Base-by-base conservation (phyloP, 1,140 invertebrate species). In the Sweltsa coloradensis region DNA sequence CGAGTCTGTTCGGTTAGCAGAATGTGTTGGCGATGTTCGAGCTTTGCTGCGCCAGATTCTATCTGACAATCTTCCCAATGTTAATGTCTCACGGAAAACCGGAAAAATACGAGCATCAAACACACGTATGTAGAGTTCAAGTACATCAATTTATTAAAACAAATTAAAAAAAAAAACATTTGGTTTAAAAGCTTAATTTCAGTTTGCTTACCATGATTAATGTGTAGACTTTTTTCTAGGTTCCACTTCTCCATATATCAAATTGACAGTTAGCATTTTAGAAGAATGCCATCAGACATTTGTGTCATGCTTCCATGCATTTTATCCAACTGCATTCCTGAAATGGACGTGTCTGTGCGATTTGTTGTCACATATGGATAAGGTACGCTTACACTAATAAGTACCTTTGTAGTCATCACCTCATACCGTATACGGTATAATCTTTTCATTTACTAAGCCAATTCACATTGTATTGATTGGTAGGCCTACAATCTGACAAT, bases 261-360 rank as follows among this genome's bases (percentile, higher is more conserved):
- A 75, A 50, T 68, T 83, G 68, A 78, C 74, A 0, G 69, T 70
- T 23, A 74, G 76, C 27, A 84, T 97, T 46, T 65, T 97, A 11
- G 83, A 89, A 23, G 91, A 96, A 58, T 91, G 88, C 56, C 88
- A 95, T 55, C 74, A 80, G 43, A 93, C 90, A 7, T 92, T 95
- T 61, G 83, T 90, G 3, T 71, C 81, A 3, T 95, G 92, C 64
- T 97, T 93, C 59, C 89, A 96, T 66, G 89, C 89, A 0, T 97
- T 97, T 68, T 97, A 94, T 68, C 92, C 94, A 0, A 96, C 90
- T 1, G 85, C 87, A 0, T 82, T 79, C 47, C 69, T 96, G 16
- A 96, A 96, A 62, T 96, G 93, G 92, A 81, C 82, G 47, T 86
- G 85, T 58, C 63, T 97, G 0, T 94, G 91, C 66, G 85, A 92